Evolutionary conservation across 2,888 invertebrate species (phyloP).

Genomic region (Drosophila leonis): DNA sequence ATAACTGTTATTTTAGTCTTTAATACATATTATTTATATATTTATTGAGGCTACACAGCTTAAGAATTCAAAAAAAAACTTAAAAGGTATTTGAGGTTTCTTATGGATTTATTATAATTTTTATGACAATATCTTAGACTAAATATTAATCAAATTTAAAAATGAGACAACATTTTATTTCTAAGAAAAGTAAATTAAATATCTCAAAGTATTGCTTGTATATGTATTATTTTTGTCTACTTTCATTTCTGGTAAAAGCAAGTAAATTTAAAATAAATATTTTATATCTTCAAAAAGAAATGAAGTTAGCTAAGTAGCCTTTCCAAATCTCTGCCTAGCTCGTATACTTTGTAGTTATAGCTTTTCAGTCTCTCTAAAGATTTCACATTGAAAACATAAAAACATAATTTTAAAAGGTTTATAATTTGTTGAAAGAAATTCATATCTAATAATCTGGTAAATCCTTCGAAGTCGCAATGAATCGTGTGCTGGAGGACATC

Average conservation of each 20-base stretch:
- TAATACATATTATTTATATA: neutral
- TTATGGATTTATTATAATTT: too few relatives aligned
- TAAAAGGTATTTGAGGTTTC: neutral
- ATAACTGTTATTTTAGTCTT: neutral
- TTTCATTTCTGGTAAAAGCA: neutral
- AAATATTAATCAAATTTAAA: too few relatives aligned
- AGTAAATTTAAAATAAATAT: neutral
- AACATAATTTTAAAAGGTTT: neutral
- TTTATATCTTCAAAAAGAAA: neutral
- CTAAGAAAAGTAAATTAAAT: too few relatives aligned
- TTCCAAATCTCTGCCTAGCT: neutral
- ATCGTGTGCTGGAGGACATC: conserved; percentile 73
- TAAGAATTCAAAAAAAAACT: neutral
- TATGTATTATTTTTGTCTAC: neutral
- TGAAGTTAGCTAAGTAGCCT: neutral
- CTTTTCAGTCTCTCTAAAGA: conserved; percentile 1
- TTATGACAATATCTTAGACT: too few relatives aligned
- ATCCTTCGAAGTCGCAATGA: conserved; percentile 33
- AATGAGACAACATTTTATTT: too few relatives aligned
- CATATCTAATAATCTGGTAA: neutral
- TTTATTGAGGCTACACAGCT: neutral
- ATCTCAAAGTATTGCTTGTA: neutral
- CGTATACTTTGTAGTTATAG: fast-evolving
- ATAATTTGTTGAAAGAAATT: neutral
- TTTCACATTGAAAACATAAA: conserved; percentile 1